These are phyloP conservation scores for Lampris megalopsis DNA, from an alignment of 2,113 vertebrate species.

Conservation along the genomic window DNA sequence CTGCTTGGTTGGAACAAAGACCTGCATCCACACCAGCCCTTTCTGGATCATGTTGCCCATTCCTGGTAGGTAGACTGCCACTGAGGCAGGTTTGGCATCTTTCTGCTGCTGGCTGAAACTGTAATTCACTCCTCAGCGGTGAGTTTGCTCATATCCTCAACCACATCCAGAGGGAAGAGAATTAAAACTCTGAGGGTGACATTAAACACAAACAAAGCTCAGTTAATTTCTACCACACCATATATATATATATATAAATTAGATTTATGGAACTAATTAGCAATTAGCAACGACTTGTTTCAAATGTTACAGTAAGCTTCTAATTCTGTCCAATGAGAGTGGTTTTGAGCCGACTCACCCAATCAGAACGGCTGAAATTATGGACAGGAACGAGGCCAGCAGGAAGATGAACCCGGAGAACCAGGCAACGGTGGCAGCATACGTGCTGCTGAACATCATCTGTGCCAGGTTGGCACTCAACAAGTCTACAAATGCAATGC, in stretches of 20 bases:
- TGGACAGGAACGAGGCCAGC: constrained; percentile 78
- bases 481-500: constrained; percentile 86
- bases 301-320: neutral
- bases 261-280: too few species aligned
- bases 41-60: too few species aligned
- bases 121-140: constrained; percentile 8
- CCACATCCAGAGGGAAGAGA: constrained; percentile 33
- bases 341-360: constrained; percentile 29
- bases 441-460: constrained; percentile 81
- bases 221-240: neutral
- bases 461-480: constrained; percentile 71
- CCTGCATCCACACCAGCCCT: too few species aligned
- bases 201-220: neutral
- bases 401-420: constrained; percentile 87
- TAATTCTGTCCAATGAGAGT: neutral
- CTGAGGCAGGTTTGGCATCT: constrained; percentile 21
- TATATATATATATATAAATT: too few species aligned
- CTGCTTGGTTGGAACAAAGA: too few species aligned
- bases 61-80: neutral
- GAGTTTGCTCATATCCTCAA: constrained; percentile 37
- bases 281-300: too few species aligned
- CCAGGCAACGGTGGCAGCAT: constrained; percentile 86
- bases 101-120: neutral
- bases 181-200: constrained; percentile 29
- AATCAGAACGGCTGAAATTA: constrained; percentile 76